A percentile compares a stretch with the other conserved stretches of the same genome.
Evolutionary conservation across 1,140 invertebrate genomes (phyloP).

Genomic region (Laodelphax striatellus): DNA sequence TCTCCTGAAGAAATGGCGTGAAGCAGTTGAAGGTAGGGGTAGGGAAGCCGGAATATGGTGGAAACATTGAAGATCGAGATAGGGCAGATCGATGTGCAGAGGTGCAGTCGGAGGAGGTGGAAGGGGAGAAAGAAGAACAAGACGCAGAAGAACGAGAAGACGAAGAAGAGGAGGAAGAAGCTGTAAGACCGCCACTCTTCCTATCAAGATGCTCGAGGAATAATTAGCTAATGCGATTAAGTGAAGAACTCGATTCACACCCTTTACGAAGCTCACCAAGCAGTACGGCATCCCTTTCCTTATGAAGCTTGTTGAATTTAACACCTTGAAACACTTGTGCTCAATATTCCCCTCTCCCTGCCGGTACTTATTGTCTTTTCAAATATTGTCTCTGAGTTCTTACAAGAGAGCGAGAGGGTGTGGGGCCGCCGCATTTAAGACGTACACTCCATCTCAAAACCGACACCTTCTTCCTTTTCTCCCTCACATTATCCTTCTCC

Average conservation of each 20-base stretch:
- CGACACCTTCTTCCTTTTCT: not conserved
- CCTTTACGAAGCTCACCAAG: not conserved
- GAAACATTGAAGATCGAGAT: not conserved
- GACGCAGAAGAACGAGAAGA: not conserved
- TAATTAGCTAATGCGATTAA: conserved; percentile 18
- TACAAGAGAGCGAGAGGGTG: not conserved
- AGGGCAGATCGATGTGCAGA: not conserved
- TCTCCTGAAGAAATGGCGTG: too few species aligned
- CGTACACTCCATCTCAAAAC: conserved; percentile 2
- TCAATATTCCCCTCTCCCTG: conserved; percentile 11
- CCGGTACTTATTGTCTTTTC: conserved; percentile 16
- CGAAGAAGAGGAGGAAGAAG: not conserved
- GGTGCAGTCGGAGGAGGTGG: not conserved
- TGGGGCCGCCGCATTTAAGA: not conserved
- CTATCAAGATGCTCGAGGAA: conserved; percentile 11
- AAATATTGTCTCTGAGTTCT: conserved; percentile 17
- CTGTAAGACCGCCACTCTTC: not conserved
- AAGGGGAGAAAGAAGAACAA: not conserved
- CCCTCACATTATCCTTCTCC: not conserved
- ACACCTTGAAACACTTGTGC: conserved; percentile 18
- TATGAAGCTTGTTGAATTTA: conserved; percentile 17
- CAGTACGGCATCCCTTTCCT: conserved; percentile 11
- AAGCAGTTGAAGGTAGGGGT: too few species aligned
- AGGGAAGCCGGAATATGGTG: too few species aligned
- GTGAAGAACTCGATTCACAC: conserved; percentile 3